These are phyloP conservation scores for Enteromius viviparus DNA, from an alignment of 2,797 vertebrate genomes.

Conservation along the genomic window DNA sequence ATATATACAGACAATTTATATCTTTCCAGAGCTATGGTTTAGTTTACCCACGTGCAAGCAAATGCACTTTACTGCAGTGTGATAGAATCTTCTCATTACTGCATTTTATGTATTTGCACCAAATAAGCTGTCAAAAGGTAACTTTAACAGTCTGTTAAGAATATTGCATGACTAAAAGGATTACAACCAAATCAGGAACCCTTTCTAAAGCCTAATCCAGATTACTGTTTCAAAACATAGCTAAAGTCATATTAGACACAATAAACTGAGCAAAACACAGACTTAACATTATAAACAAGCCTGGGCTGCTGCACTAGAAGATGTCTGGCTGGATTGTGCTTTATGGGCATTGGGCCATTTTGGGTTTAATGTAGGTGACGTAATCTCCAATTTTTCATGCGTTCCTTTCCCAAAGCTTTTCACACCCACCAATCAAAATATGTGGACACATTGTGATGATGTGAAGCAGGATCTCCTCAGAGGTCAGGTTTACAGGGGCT, in stretches of 20 bases:
- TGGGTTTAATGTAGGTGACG: conserved; percentile 5
- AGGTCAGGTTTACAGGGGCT: conserved; percentile 39
- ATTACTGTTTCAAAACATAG: conserved; percentile 19
- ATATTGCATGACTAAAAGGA: conserved; percentile 1
- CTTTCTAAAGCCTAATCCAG: conserved; percentile 33
- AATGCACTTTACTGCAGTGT: background rate
- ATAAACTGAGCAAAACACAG: conserved; percentile 17
- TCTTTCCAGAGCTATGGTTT: background rate
- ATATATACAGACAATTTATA: background rate
- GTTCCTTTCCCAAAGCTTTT: conserved; percentile 17
- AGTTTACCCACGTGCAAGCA: background rate
- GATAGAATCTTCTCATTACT: background rate
- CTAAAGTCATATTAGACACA: conserved; percentile 25
- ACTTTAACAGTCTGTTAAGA: conserved; percentile 23
- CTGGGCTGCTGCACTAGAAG: background rate
- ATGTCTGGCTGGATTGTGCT: background rate
- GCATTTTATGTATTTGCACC: background rate
- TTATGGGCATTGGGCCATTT: background rate
- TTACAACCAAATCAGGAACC: conserved; percentile 33
- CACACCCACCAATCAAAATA: conserved; percentile 21
- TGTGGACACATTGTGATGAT: conserved; percentile 10
- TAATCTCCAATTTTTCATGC: conserved; percentile 26
- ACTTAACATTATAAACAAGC: conserved; percentile 14
- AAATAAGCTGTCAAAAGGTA: background rate
- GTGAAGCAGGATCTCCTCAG: conserved; percentile 42